Evolutionary conservation across 2,797 vertebrate species (phyloP), one percentile per base, ranked within the genome.

Genomic region (Diglossa cyanea): DNA sequence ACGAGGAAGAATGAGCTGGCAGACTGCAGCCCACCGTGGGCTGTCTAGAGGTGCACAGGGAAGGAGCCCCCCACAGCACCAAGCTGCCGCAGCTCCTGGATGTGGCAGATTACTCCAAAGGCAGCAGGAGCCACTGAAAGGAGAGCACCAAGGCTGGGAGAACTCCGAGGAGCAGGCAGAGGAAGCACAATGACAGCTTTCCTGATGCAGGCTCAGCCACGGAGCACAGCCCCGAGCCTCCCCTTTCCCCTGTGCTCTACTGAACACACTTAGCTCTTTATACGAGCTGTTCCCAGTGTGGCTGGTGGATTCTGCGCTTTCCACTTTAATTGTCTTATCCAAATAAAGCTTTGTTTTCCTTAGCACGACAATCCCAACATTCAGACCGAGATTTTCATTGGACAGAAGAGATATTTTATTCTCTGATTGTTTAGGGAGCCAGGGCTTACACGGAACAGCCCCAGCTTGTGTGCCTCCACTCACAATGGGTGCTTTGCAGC

Each of bases 271-370:
- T 88, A 13, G 86, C 81, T 92, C 94, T 96, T 94, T 92, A 91
- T 92, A 78, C 18, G 45, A 92, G 81, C 75, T 60, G 80, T 92
- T 97, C 96, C 94, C 94, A 96, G 93, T 35, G 94, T 87, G 82
- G 91, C 72, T 92, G 93, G 88, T 89, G 79, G 91, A 94, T 96
- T 96, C 96, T 96, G 96, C 25, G 84, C 96, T 96, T 96, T 96
- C 95, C 94, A 96, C 95, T 96, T 95, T 96, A 96, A 96, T 96
- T 96, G 96, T 96, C 95, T 95, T 95, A 96, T 92, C 96, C 96
- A 96, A 96, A 96, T 96, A 96, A 96, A 96, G 96, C 96, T 96
- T 96, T 96, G 96, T 96, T 96, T 96, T 96, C 93, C 96, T 91
- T 92, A 92, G 91, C 81, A 81, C 51, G 83, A 96, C 96, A 96